Conservation (phyloP, 2,113 vertebrate genomes). For the Apistogramma diplotaenia region DNA sequence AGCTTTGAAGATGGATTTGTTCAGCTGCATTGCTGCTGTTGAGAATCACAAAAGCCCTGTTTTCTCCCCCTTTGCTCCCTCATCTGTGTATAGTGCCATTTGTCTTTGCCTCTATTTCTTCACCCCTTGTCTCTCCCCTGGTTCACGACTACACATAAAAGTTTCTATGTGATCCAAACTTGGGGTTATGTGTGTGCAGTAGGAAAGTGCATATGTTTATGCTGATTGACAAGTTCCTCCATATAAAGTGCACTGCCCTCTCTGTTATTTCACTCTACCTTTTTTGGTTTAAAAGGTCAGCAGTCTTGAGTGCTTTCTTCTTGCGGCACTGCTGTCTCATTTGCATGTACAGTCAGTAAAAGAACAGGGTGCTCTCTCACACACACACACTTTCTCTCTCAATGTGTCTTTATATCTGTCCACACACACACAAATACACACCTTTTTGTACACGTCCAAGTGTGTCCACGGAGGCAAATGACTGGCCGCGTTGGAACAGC, state of each 20-base stretch:
- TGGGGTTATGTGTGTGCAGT: constrained; percentile 24
- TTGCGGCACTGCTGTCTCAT: constrained; percentile 14
- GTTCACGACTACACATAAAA: constrained; percentile 13
- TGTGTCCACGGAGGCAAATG: background rate
- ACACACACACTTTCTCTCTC: background rate
- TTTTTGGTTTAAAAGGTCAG: constrained; percentile 67
- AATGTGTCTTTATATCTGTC: constrained; percentile 24
- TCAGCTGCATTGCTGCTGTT: constrained; percentile 35
- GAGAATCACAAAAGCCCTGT: constrained; percentile 44
- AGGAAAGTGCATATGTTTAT: constrained; percentile 2
- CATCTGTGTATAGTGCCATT: constrained; percentile 45
- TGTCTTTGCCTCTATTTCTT: constrained; percentile 39
- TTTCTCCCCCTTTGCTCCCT: constrained; percentile 37
- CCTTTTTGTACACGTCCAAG: background rate
- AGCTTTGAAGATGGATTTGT: constrained; percentile 50
- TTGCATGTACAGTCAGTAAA: constrained; percentile 41
- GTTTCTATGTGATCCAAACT: constrained; percentile 31
- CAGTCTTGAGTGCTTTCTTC: constrained; percentile 32
- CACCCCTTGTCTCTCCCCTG: constrained; percentile 15
- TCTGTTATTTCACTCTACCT: background rate
- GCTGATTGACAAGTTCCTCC: background rate
- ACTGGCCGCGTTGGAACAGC: constrained; percentile 8
- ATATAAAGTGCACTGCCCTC: constrained; percentile 1
- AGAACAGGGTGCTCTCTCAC: constrained; percentile 9
- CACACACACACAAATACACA: constrained; percentile 2